A percentile compares a stretch with the other conserved stretches of the same genome.
phyloP scores from a whole-genome alignment of 2,888 invertebrate genomes.

The Fragum fragum region DNA sequence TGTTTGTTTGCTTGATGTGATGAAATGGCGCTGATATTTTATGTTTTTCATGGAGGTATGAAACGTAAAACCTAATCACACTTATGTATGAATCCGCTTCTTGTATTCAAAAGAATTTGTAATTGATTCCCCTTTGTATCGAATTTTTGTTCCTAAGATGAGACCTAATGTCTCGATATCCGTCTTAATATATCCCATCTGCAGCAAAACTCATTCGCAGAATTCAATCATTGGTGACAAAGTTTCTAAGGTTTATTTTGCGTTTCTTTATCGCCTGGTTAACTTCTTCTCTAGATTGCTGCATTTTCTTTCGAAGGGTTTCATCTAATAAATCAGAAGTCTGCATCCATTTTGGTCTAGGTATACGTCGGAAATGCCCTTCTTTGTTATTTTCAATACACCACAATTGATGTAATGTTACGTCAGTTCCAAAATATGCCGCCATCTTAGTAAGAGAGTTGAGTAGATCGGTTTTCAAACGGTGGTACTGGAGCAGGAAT shows the following conservation, averaged over 20 bases:
- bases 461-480: conserved; percentile 13
- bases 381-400: conserved; percentile 7
- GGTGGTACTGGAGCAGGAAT: conserved; percentile 1
- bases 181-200: no score
- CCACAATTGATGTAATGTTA: conserved; percentile 15
- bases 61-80: no score
- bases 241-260: neutral
- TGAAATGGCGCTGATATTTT: no score
- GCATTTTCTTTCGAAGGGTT: neutral
- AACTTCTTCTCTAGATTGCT: neutral
- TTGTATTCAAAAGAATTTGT: no score
- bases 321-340: neutral
- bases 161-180: no score
- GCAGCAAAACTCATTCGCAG: no score
- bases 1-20: no score
- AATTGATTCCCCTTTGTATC: no score
- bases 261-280: neutral
- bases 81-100: no score
- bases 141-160: no score
- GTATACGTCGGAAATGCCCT: neutral
- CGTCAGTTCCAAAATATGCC: conserved; percentile 5
- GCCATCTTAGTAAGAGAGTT: conserved; percentile 22
- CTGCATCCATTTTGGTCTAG: conserved; percentile 13
- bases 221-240: neutral
- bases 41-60: no score